A percentile compares a stretch with the other conserved stretches of the same genome.
Conservation (phyloP, 2,888 invertebrate genomes). For the Junonia oenone region DNA sequence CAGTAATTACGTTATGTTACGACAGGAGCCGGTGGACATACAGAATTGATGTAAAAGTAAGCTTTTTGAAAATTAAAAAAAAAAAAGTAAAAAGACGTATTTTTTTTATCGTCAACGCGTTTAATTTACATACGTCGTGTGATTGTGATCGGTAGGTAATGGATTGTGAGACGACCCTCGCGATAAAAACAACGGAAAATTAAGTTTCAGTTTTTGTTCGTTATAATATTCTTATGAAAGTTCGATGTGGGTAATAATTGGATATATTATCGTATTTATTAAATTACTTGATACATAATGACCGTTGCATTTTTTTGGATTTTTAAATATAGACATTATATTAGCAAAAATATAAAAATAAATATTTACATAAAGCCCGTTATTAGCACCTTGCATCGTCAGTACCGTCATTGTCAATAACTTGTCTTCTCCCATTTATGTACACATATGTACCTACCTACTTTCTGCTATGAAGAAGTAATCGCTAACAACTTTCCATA, state of each 20-base stretch:
- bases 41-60: constrained; percentile 35
- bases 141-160: constrained; percentile 22
- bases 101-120: constrained; percentile 23
- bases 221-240: neutral
- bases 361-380: too few species aligned
- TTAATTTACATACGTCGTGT: constrained; percentile 22
- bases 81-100: constrained; percentile 17
- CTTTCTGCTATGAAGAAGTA: too few species aligned
- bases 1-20: constrained; percentile 58
- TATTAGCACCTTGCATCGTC: too few species aligned
- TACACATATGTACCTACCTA: too few species aligned
- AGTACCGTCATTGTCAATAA: too few species aligned
- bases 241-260: neutral
- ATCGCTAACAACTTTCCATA: too few species aligned
- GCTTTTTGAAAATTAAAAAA: constrained; percentile 22
- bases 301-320: too few species aligned
- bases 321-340: too few species aligned
- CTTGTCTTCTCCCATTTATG: too few species aligned
- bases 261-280: neutral
- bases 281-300: too few species aligned
- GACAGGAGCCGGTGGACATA: constrained; percentile 43
- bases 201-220: neutral
- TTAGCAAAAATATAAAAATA: too few species aligned
- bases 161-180: constrained; percentile 24
- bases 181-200: neutral